Evolutionary conservation across 1,140 invertebrate genomes (phyloP).

Genomic region (Parasteatoda tepidariorum): DNA sequence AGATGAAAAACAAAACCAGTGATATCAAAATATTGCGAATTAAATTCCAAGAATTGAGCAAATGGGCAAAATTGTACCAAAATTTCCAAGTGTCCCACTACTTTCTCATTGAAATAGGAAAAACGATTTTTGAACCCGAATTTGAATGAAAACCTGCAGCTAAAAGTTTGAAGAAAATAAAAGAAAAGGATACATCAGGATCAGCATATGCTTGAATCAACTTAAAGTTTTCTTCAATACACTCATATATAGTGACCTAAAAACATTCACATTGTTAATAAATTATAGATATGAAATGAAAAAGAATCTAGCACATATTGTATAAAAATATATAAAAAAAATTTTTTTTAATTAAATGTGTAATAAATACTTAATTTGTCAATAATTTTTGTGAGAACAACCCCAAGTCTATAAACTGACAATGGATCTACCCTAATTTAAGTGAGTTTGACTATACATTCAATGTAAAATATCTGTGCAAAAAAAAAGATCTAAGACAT

Average conservation of each 20-base stretch:
- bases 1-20: too few species aligned
- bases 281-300: constrained; percentile 7
- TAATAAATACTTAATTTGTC: background rate
- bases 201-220: constrained; percentile 92
- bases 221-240: constrained; percentile 80
- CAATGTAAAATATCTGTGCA: too few species aligned
- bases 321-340: background rate
- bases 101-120: background rate
- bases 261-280: constrained; percentile 26
- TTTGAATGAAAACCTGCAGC: background rate
- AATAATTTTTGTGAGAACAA: background rate
- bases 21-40: too few species aligned
- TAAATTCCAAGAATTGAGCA: too few species aligned
- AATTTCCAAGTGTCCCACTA: too few species aligned
- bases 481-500: too few species aligned
- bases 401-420: background rate
- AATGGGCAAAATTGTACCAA: too few species aligned
- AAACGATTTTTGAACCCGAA: background rate
- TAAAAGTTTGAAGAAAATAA: background rate
- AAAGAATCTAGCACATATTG: background rate
- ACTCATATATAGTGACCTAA: constrained; percentile 87
- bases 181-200: constrained; percentile 80
- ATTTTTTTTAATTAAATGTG: background rate
- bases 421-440: too few species aligned
- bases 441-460: too few species aligned